Percentiles rank a stretch among this genome's conserved stretches.
These are phyloP conservation scores for Phlogophora meticulosa DNA, from an alignment of 2,888 invertebrate genomes.

Conservation along the genomic window DNA sequence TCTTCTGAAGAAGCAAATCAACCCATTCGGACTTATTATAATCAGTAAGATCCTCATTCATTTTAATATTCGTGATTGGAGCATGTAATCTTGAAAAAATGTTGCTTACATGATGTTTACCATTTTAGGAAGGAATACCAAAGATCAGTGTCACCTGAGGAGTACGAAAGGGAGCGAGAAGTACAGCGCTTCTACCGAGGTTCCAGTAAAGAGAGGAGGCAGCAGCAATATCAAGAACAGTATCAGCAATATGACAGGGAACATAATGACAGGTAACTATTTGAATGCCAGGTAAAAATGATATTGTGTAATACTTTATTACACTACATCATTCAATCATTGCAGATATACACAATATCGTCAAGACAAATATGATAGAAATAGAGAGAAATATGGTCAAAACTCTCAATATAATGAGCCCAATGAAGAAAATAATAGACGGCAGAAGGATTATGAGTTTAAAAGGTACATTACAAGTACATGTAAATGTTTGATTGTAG, in stretches of 20 bases:
- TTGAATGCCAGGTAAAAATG: constrained; percentile 13
- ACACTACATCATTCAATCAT: constrained; percentile 63
- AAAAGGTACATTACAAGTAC: constrained; percentile 78
- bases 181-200: constrained; percentile 86
- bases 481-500: constrained; percentile 52
- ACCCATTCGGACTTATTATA: constrained; percentile 84
- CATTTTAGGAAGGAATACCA: constrained; percentile 81
- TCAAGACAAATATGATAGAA: constrained; percentile 79
- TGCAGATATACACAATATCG: constrained; percentile 79
- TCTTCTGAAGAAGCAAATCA: constrained; percentile 80
- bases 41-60: constrained; percentile 78
- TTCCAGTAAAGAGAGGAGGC: constrained; percentile 83
- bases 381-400: constrained; percentile 78
- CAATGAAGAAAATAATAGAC: constrained; percentile 75
- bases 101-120: neutral
- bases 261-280: constrained; percentile 78
- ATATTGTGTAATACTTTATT: constrained; percentile 48
- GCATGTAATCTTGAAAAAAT: neutral
- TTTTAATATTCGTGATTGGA: neutral
- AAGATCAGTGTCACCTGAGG: constrained; percentile 77
- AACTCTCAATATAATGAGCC: constrained; percentile 71
- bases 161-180: constrained; percentile 82
- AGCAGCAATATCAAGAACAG: constrained; percentile 78
- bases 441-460: constrained; percentile 80
- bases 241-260: constrained; percentile 78